A percentile compares a stretch with the other conserved stretches of the same genome.
phyloP scores from a whole-genome alignment of 2,113 vertebrate species.

The Chroicocephalus ridibundus region DNA sequence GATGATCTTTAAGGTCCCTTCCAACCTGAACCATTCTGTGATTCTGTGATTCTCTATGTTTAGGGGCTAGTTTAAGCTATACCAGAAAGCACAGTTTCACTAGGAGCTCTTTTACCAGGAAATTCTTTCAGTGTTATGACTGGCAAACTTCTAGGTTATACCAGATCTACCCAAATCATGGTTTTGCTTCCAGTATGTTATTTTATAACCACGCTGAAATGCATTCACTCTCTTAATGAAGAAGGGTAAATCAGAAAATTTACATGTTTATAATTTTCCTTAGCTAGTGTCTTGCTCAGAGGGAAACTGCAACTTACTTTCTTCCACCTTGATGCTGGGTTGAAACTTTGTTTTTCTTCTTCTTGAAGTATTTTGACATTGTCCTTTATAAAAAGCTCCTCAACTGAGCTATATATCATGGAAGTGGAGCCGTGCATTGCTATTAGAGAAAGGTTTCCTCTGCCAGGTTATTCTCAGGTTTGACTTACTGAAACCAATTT shows the following conservation, averaged over 20 bases:
- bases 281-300: background rate
- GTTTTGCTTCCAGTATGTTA: background rate
- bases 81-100: background rate
- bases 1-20: too few relatives aligned
- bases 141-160: background rate
- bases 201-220: background rate
- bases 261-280: background rate
- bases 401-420: background rate
- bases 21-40: too few relatives aligned
- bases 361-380: background rate
- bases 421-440: background rate
- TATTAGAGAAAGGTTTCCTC: background rate
- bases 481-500: background rate
- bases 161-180: background rate
- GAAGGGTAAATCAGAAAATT: background rate
- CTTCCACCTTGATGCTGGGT: background rate
- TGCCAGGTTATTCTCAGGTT: background rate
- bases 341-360: background rate
- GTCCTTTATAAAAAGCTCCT: background rate
- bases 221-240: background rate
- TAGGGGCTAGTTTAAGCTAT: background rate
- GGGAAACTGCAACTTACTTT: background rate
- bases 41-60: background rate
- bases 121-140: background rate
- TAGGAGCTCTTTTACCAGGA: background rate